Base-by-base conservation (phyloP, 1,140 invertebrate species). In the Drosophila gunungcola region DNA sequence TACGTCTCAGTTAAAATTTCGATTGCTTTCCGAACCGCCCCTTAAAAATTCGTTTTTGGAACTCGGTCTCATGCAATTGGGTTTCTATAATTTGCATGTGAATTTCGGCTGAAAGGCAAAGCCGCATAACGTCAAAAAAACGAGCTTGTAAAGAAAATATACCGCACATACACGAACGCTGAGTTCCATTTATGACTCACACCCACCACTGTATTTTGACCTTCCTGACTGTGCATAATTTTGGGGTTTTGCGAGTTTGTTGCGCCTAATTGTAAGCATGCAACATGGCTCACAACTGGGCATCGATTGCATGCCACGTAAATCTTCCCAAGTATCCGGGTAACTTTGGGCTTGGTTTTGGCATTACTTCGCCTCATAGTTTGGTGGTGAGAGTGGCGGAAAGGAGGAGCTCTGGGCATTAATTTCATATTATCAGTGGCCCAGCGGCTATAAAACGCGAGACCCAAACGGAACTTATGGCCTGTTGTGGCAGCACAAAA, bases 361-460 rank as follows among this genome's bases (percentile, higher is more conserved):
- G 32, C 27, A 21, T 25, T 12, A 32, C 43, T 45, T 38, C 29
- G 34, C 45, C 16, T 11, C 29, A 29, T 21, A 41, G 43, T 43
- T 72, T 41, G 65, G 34, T 38, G 32, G 10, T 2, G 27, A 13
- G 9, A 36, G 16, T 4, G 41, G 16, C 32, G 10, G 29, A 36
- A 16, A n/a, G n/a, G 9, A 39, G 32, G 48, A 42, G 52, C 9
- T 11, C 64, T 34, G 53, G 55, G 76, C 80, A 88, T 88, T 89
- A 83, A 88, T 89, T 88, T 89, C 84, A 83, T 89, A 88, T 89
- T 89, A 89, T 89, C 83, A 73, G 79, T 57, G 62, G 72, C 80
- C 65, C 65, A 39, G 48, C 29, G 76, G 76, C 72, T 46, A 88
- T 86, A 88, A 89, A 86, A 80, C 70, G 70, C 69, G 72, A 52